These are phyloP conservation scores for Tachina grossa DNA, from an alignment of 2,888 invertebrate genomes.

Conservation along the genomic window DNA sequence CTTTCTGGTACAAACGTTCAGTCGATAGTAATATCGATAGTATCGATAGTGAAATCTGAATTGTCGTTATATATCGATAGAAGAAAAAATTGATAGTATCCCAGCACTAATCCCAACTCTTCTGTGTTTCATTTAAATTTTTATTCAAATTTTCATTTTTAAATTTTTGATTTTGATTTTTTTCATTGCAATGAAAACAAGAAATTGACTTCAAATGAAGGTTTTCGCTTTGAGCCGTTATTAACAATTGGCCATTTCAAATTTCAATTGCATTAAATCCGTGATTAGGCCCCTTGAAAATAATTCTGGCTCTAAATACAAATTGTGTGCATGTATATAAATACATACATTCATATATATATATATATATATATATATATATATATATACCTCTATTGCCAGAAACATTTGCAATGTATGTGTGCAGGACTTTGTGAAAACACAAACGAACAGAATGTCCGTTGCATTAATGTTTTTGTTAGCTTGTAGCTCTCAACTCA, in stretches of 20 bases:
- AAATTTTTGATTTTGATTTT: too few species aligned
- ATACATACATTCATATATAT: not conserved
- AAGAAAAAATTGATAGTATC: too few species aligned
- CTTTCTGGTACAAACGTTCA: too few species aligned
- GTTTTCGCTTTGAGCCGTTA: not conserved
- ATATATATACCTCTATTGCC: not conserved
- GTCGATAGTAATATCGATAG: too few species aligned
- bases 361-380: not conserved
- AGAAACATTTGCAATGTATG: not conserved
- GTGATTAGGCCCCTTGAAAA: constrained; percentile 44
- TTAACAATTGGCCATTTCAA: constrained; percentile 3
- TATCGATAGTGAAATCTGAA: too few species aligned
- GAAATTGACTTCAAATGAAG: not conserved
- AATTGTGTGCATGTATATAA: not conserved
- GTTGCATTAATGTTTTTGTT: constrained; percentile 15
- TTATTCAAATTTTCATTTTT: not conserved
- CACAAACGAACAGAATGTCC: not conserved
- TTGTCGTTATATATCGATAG: too few species aligned
- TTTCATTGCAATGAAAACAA: not conserved
- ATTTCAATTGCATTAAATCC: constrained; percentile 15
- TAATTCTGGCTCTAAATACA: constrained; percentile 22
- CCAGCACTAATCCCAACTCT: too few species aligned
- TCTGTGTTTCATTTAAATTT: too few species aligned
- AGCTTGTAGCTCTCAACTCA: not conserved
- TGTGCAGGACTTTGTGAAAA: not conserved